Evolutionary conservation across 2,888 invertebrate genomes (phyloP).

Genomic region (Balanococcus diminutus): DNA sequence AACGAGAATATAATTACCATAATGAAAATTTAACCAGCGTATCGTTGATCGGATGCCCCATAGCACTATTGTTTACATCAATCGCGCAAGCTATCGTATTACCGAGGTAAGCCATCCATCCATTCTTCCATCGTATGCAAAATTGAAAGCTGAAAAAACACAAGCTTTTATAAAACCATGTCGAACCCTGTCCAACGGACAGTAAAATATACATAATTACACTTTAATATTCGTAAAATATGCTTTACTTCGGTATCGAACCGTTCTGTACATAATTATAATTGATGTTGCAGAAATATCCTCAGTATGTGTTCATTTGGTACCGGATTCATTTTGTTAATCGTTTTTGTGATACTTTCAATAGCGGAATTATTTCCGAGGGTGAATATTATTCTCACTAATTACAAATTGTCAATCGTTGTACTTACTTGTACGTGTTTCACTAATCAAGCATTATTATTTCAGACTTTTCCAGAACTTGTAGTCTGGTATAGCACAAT

Average conservation of each 20-base stretch:
- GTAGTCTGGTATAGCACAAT: slow-evolving; percentile 66
- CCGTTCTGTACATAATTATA: slow-evolving; percentile 47
- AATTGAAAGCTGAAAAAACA: neutral
- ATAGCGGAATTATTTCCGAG: slow-evolving; percentile 62
- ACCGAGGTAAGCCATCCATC: slow-evolving; percentile 63
- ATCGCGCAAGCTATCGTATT: slow-evolving; percentile 66
- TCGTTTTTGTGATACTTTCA: slow-evolving; percentile 61
- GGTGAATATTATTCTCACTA: slow-evolving; percentile 60
- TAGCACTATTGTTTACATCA: slow-evolving; percentile 66
- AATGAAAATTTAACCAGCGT: slow-evolving; percentile 72
- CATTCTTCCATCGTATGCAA: neutral
- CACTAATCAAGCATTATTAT: slow-evolving; percentile 41
- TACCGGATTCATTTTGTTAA: slow-evolving; percentile 61
- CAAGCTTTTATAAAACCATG: neutral
- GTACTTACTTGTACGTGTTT: too few relatives aligned
- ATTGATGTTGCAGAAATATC: slow-evolving; percentile 60
- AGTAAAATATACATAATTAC: neutral
- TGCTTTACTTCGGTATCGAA: neutral
- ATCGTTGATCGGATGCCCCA: slow-evolving; percentile 69
- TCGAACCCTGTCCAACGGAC: neutral
- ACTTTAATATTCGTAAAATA: neutral
- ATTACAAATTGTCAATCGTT: too few relatives aligned
- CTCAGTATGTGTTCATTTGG: slow-evolving; percentile 62
- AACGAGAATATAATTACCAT: slow-evolving; percentile 71
- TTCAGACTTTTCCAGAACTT: slow-evolving; percentile 63